phyloP scores from a whole-genome alignment of 2,113 vertebrate species.

The Scomber scombrus region DNA sequence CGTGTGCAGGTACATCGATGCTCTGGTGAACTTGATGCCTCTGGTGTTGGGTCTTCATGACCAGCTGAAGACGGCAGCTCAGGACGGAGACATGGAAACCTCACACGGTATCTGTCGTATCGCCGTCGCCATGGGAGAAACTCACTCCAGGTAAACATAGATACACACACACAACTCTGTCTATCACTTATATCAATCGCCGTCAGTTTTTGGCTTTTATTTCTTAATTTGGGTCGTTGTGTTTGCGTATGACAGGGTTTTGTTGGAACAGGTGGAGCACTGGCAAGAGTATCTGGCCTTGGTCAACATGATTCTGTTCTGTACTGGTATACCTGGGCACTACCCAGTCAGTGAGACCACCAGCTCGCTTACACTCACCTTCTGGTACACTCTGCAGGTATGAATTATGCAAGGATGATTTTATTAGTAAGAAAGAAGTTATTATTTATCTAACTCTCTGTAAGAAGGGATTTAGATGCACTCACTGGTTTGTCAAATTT shows the following conservation, averaged over 20 bases:
- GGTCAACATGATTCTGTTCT: slow-evolving; percentile 99
- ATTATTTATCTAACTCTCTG: neutral
- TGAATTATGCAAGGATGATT: too few relatives aligned
- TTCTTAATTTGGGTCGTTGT: slow-evolving; percentile 17
- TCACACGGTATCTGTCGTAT: slow-evolving; percentile 97
- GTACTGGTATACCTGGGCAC: slow-evolving; percentile 95
- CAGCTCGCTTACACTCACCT: slow-evolving; percentile 96
- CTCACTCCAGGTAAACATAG: slow-evolving; percentile 91
- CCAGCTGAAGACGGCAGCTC: slow-evolving; percentile 91
- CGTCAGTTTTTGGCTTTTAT: neutral
- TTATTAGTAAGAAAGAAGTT: neutral
- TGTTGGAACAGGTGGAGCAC: slow-evolving; percentile 95
- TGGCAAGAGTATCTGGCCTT: slow-evolving; percentile 97
- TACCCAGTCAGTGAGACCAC: slow-evolving; percentile 97
- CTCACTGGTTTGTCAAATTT: neutral
- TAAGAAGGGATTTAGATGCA: neutral
- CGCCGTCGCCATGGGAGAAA: slow-evolving; percentile 94
- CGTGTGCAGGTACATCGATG: slow-evolving; percentile 89
- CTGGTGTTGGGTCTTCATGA: slow-evolving; percentile 93
- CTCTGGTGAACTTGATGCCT: slow-evolving; percentile 92
- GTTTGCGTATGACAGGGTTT: slow-evolving; percentile 84
- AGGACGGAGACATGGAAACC: slow-evolving; percentile 95
- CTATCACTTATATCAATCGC: neutral
- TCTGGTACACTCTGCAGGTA: slow-evolving; percentile 97
- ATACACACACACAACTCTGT: neutral